These are phyloP conservation scores for Drosophila kuntzei DNA, from an alignment of 2,888 invertebrate genomes.

Conservation along the genomic window DNA sequence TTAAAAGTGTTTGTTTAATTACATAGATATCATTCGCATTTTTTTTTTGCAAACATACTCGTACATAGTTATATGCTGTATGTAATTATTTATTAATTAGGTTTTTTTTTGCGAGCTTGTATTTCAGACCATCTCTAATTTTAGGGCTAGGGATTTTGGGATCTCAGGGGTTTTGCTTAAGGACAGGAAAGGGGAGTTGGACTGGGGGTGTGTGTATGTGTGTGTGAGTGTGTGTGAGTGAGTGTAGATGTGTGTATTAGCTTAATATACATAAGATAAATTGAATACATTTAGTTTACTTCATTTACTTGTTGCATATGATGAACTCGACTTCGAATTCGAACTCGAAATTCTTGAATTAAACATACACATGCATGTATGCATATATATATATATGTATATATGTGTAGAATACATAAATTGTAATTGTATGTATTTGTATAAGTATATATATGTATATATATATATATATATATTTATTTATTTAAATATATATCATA, in stretches of 20 bases:
- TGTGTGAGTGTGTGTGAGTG: conserved; percentile 17
- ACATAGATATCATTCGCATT: conserved; percentile 63
- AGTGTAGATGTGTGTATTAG: conserved; percentile 29
- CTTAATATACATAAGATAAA: conserved; percentile 72
- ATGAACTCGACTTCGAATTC: conserved; percentile 27
- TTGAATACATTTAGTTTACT: conserved; percentile 66
- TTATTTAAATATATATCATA: conserved; percentile 27
- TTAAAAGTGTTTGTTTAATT: conserved; percentile 65
- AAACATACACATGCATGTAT: conserved; percentile 28
- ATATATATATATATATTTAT: conserved; percentile 40
- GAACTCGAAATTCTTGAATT: conserved; percentile 31
- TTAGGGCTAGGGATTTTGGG: conserved; percentile 38
- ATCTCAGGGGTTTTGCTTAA: conserved; percentile 2
- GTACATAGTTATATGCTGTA: conserved; percentile 33
- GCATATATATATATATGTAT: conserved; percentile 15
- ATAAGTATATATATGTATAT: conserved; percentile 41
- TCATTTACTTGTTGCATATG: conserved; percentile 46
- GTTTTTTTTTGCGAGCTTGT: conserved; percentile 38
- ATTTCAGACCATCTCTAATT: conserved; percentile 60
- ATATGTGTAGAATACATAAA: conserved; percentile 28
- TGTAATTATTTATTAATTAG: conserved; percentile 15
- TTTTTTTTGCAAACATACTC: conserved; percentile 53
- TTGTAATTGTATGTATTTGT: conserved; percentile 21
- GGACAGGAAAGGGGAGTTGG: conserved; percentile 14
- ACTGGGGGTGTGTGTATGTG: conserved; percentile 10